Conservation (phyloP, 2,113 vertebrate species). For the Melanocharis versteri region DNA sequence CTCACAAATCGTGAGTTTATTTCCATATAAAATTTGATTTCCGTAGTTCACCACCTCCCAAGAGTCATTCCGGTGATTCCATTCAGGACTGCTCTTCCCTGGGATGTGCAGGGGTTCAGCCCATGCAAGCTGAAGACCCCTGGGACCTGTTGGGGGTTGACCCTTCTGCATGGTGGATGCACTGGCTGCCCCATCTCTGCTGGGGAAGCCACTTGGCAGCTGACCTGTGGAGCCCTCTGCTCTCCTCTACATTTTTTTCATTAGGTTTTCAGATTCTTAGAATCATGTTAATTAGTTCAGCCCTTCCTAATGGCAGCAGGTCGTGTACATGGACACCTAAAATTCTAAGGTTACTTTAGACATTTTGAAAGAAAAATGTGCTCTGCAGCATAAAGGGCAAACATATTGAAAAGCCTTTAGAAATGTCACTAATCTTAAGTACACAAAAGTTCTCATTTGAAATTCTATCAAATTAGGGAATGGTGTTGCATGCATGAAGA, state of each 20-base stretch:
- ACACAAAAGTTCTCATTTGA: neutral
- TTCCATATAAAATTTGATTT: neutral
- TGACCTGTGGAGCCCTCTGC: fast-evolving
- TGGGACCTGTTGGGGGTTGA: fast-evolving
- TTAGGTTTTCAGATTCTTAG: neutral
- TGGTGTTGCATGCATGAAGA: neutral
- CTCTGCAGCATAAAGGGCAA: neutral
- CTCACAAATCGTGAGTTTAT: neutral
- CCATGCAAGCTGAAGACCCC: neutral
- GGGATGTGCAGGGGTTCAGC: neutral
- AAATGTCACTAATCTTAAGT: neutral
- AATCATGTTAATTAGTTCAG: neutral
- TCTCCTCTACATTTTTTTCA: neutral
- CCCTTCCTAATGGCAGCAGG: neutral
- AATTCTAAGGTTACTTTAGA: neutral
- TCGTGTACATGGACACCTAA: neutral
- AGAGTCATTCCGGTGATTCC: neutral
- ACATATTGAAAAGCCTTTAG: neutral
- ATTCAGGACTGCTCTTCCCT: neutral
- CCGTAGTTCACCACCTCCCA: neutral
- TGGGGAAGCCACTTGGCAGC: neutral
- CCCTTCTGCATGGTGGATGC: neutral
- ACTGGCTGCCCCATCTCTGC: neutral
- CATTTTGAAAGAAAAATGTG: neutral
- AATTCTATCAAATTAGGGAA: neutral